Evolutionary conservation across 2,113 vertebrate genomes (phyloP), one percentile per base, ranked within the genome.

Genomic region (Fulica atra): DNA sequence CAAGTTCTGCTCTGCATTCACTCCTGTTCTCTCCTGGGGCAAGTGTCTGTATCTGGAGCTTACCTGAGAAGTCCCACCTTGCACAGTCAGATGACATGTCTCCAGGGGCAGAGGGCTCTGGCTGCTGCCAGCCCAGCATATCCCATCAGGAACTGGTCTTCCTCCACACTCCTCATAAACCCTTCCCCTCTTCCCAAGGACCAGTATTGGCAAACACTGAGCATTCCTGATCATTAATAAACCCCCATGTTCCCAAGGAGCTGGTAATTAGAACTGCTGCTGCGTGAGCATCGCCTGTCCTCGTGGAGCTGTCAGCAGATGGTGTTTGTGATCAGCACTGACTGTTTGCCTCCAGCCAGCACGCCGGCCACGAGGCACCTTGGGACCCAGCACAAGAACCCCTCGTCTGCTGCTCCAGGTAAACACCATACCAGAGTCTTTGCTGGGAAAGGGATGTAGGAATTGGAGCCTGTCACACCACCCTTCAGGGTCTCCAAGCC

Each of bases 241-340:
- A 89, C 68, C 66, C 86, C 38, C 94, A 92, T 79, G 95, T 84
- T 84, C 64, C 81, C 70, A 81, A 84, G 91, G 87, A 87, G 61
- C 65, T 87, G 33, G 35, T 57, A 87, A 91, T 92, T 85, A 93
- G 71, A 69, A 80, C 57, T 73, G 70, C 38, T 84, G 79, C 61
- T 69, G 89, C 61, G 69, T 87, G 91, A 94, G 84, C 83, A 95
- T 84, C 79, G 54, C 51, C 88, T 91, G 69, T 93, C 86, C 86
- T 86, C 35, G 78, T 68, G 72, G 84, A 91, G 91, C 40, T 57
- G 5, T 23, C 84, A 95, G 87, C 93, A 95, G 91, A 95, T 94
- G 91, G 51, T 92, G 91, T 81, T 95, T 95, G 84, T 88, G 44
- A 96, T 91, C 86, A 96, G 57, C 35, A 51, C 56, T 71, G 76